These are phyloP conservation scores for Plutella xylostella DNA, from an alignment of 2,888 invertebrate species.

Conservation along the genomic window DNA sequence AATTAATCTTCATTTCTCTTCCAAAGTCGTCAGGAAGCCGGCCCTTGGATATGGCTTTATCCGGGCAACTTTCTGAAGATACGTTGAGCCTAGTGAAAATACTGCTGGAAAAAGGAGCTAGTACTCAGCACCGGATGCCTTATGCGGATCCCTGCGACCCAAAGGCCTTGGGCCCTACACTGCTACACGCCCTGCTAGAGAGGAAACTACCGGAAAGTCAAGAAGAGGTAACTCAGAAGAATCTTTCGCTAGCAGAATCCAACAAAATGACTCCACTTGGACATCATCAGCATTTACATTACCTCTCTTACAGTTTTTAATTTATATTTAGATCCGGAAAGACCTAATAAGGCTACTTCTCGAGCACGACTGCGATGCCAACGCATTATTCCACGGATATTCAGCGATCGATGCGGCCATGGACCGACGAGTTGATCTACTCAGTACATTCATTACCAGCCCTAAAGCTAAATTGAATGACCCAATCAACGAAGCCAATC, in stretches of 20 bases:
- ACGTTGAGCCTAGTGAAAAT: slow-evolving; percentile 33
- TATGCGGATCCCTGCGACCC: slow-evolving; percentile 9
- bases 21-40: slow-evolving; percentile 34
- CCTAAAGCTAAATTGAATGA: slow-evolving; percentile 38
- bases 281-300: too few species aligned
- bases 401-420: slow-evolving; percentile 41
- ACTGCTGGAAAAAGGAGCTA: slow-evolving; percentile 39
- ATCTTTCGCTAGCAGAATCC: too few species aligned
- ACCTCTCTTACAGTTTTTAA: too few species aligned
- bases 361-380: slow-evolving; percentile 34
- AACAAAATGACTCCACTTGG: too few species aligned
- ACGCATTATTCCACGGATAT: slow-evolving; percentile 32
- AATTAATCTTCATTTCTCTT: too few species aligned
- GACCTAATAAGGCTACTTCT: slow-evolving; percentile 38
- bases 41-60: slow-evolving; percentile 40
- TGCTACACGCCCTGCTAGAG: slow-evolving; percentile 41
- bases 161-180: slow-evolving; percentile 35
- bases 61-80: slow-evolving; percentile 30
- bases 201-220: slow-evolving; percentile 30
- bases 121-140: slow-evolving; percentile 28
- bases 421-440: slow-evolving; percentile 27
- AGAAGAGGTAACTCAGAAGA: slow-evolving; percentile 22
- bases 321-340: slow-evolving; percentile 27
- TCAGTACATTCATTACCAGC: slow-evolving; percentile 39
- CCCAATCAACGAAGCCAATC: slow-evolving; percentile 37